Base-by-base conservation (phyloP, 1,140 invertebrate species). In the Yoshiicerus persimilis region DNA sequence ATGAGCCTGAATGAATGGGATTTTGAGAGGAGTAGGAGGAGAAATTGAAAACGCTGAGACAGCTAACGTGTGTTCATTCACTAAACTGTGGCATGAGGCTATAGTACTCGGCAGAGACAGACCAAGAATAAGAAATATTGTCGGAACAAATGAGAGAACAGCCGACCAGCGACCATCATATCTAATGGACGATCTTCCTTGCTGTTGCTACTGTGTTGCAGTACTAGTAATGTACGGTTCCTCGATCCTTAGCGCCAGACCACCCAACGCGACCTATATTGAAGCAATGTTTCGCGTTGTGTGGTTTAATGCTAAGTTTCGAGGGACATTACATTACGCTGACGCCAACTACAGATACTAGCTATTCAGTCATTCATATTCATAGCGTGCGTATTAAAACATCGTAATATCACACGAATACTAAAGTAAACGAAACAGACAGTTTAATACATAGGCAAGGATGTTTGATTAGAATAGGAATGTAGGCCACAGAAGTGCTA, bases 401-500 rank as follows among this genome's bases (percentile, higher is more conserved):
- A 38, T 32, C 32, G 32, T 32, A 38, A 38, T 16, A 80, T 20
- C 75, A n/a, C 34, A n/a, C 11, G 30, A 77, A 30, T 34, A 6
- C 64, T n/a, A 23, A 80, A 38, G 75, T 80, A 80, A 80, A 80
- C 75, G 75, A 80, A 80, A 80, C 75, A 30, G 34, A 80, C 75
- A 80, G 75, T 36, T 20, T 36, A 80, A 38, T 80, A n/a, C 23
- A 80, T 23, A 25, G 25, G 62, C 20, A 34, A 80, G 34, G 30
- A 64, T 39, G 47, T 77, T 36, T 39, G 84, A 34, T 32, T 77
- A 36, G 34, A 38, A 80, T 84, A n/a, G 13, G 32, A 80, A 87
- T 80, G 87, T 87, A 87, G 87, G 87, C 25, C 87, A 87, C 30
- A 84, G n/a, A 64, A 70, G 87, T 87, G 87, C 87, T 87, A 87